Evolutionary conservation across 2,113 vertebrate genomes (phyloP), one percentile per base, ranked within the genome.

Genomic region (Callipepla californica): DNA sequence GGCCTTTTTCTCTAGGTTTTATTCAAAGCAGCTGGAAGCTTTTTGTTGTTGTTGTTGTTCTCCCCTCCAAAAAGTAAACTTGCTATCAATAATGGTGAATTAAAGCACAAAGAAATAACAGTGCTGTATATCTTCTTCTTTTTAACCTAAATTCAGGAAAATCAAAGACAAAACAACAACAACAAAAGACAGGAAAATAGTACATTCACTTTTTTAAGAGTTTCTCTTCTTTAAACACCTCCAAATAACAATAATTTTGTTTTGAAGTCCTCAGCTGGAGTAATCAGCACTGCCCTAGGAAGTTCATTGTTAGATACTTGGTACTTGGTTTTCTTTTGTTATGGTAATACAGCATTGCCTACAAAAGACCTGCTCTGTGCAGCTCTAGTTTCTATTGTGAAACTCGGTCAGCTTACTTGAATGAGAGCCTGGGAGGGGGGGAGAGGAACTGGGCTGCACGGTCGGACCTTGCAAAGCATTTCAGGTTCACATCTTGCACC

Each of bases 231-330:
- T 58, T 59, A 91, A 85, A 77, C 47, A 82, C 11, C 38, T 20
- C 34, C 32, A 80, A 92, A 91, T 87, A 85, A 78, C 69, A 95
- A 89, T 85, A 69, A 94, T 89, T 87, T 69, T 84, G 67, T 89
- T 94, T 92, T 77, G 81, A 92, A 93, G 78, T 61, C 69, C 87
- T 91, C 89, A 91, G 89, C 65, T 83, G 68, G 85, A 92, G 82
- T 58, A 90, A 94, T 88, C 91, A 65, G 44, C 47, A 25, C 16
- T 90, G 61, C 79, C 89, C 65, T 58, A 50, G 81, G 89, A 95
- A 94, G 61, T 68, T 92, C 63, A 17, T 89, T 62, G 50, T 75
- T 90, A 85, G 92, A 92, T 40, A 90, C 67, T 91, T 95, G 65
- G 50, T 68, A 30, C 78, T 92, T 12, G 61, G 51, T 45, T 96